phyloP scores from a whole-genome alignment of 2,113 vertebrate genomes.

The Eulacestoma nigropectus region DNA sequence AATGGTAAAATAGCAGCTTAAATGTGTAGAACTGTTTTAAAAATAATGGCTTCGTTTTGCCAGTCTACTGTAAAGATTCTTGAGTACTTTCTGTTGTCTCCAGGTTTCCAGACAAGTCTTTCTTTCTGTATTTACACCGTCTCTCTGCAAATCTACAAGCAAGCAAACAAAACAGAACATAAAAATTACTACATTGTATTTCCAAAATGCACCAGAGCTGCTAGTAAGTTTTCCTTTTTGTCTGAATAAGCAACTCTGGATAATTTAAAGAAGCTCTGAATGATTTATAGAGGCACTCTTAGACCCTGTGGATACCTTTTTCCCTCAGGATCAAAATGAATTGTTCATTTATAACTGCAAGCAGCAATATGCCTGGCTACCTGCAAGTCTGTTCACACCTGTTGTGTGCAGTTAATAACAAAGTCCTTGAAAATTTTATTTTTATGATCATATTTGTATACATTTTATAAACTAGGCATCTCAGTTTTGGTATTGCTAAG shows the following conservation, averaged over 20 bases:
- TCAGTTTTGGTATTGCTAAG: neutral
- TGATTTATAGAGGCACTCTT: neutral
- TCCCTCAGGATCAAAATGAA: neutral
- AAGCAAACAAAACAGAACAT: neutral
- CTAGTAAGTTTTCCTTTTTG: neutral
- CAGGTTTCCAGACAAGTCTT: neutral
- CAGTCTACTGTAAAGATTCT: neutral
- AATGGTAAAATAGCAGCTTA: neutral
- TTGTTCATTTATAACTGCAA: slow-evolving; percentile 1
- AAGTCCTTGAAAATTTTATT: neutral
- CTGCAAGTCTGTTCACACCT: neutral
- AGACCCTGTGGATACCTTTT: neutral
- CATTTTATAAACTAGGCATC: neutral
- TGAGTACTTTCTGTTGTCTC: neutral
- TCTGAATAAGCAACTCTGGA: neutral
- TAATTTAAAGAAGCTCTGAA: slow-evolving; percentile 5
- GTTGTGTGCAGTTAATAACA: neutral
- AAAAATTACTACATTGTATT: neutral
- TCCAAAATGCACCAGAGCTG: neutral
- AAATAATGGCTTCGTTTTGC: neutral
- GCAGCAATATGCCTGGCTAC: neutral
- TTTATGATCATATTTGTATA: neutral
- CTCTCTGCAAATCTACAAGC: neutral
- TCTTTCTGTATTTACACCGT: neutral
- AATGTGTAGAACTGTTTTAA: neutral